Evolutionary conservation across 92 coral and sea anemone genomes (phyloP), one percentile per base, ranked within the genome.

Genomic region (Porites cylindrica): DNA sequence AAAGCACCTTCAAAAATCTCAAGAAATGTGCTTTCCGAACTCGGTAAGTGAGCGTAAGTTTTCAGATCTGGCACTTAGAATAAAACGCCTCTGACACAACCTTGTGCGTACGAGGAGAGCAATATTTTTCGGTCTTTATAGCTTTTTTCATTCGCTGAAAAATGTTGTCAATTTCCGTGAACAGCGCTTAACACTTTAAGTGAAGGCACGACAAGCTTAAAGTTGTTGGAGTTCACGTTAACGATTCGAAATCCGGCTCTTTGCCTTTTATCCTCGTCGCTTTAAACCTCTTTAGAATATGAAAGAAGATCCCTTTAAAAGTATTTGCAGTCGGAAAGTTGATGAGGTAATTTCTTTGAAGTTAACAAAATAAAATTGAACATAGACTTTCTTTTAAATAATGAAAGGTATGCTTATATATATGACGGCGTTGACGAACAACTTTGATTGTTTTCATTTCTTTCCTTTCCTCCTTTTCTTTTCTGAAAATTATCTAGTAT

Each of bases 11-110:
- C 87, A 77, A 62, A 82, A 92, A 96, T 74, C 86, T 96, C 63
- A 97, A 89, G 88, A 97, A 96, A 72, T 97, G 99, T 79, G 95
- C 98, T 21, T 90, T 94, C 83, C 90, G 98, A 54, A 97, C 99
- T 59, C 97, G 98, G 99, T 95, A 83, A 86, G 95, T 71, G 69
- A 12, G 6, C 24, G 52, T 80, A 73, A 32, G 43, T 32, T 32
- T 32, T 32, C 43, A 32, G 43, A 32, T 32, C 43, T 32, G 43
- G 43, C 43, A 32, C 43, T 32, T 32, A 32, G 43, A 32, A 32
- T 32, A 3, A 32, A 3, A 32, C 43, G 43, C 43, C 43, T 32
- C 43, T 4, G 43, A 32, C 43, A 32, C 6, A 32, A 32, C 4
- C 4, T 32, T 32, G 43, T 32, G 6, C 43, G 43, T 32, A 32